Evolutionary conservation across 2,888 invertebrate genomes (phyloP).

Genomic region (Timema cristinae): DNA sequence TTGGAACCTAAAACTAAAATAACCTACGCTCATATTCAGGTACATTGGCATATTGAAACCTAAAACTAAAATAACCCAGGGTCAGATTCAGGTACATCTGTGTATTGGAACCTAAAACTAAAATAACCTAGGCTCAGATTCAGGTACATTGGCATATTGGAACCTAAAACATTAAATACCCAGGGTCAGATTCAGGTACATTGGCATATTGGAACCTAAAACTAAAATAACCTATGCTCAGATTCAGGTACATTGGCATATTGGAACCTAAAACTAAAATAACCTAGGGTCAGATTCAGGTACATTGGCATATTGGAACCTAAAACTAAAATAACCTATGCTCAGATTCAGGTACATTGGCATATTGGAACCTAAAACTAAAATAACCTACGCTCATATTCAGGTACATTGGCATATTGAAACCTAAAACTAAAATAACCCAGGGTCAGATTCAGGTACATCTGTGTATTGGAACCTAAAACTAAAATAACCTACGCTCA

Average conservation of each 20-base stretch:
- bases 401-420: constrained; percentile 34
- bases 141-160: constrained; percentile 34
- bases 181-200: constrained; percentile 66
- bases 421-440: constrained; percentile 46
- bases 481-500: constrained; percentile 87
- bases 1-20: background rate
- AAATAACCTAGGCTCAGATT: constrained; percentile 72
- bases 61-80: constrained; percentile 86
- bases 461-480: background rate
- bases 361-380: constrained; percentile 45
- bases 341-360: constrained; percentile 59
- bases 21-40: constrained; percentile 74
- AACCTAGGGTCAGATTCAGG: constrained; percentile 74
- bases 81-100: constrained; percentile 60
- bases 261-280: constrained; percentile 64
- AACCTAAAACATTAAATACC: no score
- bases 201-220: background rate
- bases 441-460: constrained; percentile 66
- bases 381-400: constrained; percentile 83
- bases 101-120: background rate
- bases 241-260: constrained; percentile 48
- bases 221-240: constrained; percentile 64
- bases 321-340: constrained; percentile 54
- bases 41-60: constrained; percentile 27
- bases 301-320: constrained; percentile 27